Conservation (phyloP, 2,888 invertebrate species). For the Melitaea athalia region DNA sequence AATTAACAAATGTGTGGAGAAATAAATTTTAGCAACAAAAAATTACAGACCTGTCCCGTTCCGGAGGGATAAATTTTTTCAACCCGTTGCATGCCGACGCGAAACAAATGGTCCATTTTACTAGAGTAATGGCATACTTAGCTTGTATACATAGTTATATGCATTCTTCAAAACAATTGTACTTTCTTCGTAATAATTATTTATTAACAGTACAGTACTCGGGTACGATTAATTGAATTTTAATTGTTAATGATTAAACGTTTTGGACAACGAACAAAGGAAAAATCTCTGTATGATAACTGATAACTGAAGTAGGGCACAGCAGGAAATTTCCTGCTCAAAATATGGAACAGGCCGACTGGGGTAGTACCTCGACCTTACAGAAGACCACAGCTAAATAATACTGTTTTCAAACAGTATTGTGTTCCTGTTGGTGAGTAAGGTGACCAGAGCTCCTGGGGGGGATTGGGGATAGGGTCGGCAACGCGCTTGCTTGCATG, state of each 20-base stretch:
- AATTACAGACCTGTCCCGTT: constrained; percentile 16
- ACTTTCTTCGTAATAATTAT: constrained; percentile 10
- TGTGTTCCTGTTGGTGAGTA: too few species aligned
- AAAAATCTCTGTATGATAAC: too few species aligned
- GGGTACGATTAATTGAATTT: not conserved
- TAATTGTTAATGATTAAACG: not conserved
- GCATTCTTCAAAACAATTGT: constrained; percentile 6
- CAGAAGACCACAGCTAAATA: too few species aligned
- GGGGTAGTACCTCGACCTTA: too few species aligned
- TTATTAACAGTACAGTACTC: not conserved
- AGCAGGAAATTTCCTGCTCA: too few species aligned
- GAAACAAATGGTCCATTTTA: constrained; percentile 52
- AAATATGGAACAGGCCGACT: too few species aligned
- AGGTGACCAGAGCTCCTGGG: too few species aligned
- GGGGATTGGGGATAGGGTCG: too few species aligned
- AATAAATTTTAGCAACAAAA: constrained; percentile 29
- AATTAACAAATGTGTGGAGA: constrained; percentile 19
- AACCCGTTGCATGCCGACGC: constrained; percentile 44
- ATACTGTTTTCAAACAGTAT: too few species aligned
- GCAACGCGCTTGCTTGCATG: too few species aligned
- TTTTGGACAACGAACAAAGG: too few species aligned
- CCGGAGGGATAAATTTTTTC: constrained; percentile 28
- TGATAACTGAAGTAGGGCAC: too few species aligned
- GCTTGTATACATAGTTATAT: constrained; percentile 44
- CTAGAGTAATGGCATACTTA: constrained; percentile 52